These are phyloP conservation scores for Paraescarpia echinospica DNA, from an alignment of 1,140 invertebrate genomes.

Conservation along the genomic window DNA sequence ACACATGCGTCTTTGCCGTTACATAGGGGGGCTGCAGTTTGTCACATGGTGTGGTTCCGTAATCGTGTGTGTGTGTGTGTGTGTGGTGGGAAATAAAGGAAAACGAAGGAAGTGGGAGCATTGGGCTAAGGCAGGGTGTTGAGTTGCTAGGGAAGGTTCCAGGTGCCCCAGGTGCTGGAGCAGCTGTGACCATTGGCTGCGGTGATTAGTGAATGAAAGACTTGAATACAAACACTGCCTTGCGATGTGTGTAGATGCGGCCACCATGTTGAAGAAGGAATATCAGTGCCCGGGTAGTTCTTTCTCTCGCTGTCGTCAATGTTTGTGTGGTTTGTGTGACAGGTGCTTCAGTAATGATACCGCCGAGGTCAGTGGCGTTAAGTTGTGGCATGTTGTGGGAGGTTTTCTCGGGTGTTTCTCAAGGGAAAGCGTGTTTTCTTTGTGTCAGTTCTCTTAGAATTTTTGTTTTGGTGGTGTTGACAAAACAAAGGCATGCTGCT, in stretches of 20 bases:
- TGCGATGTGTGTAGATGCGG: background rate
- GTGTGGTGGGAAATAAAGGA: background rate
- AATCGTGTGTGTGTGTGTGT: background rate
- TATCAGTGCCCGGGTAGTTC: background rate
- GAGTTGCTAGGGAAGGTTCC: background rate
- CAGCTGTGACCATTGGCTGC: background rate
- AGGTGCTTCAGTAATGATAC: background rate
- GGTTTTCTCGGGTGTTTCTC: background rate
- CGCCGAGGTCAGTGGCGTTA: background rate
- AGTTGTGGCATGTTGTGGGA: background rate
- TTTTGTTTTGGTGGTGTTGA: background rate
- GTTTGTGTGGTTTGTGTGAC: background rate
- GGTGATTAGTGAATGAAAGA: background rate
- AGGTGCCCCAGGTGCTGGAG: too few relatives aligned
- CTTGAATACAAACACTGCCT: background rate
- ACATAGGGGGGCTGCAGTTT: background rate
- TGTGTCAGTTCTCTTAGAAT: background rate
- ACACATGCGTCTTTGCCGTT: background rate
- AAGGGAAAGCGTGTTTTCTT: background rate
- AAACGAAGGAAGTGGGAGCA: background rate
- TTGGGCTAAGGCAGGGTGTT: background rate
- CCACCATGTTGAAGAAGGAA: background rate
- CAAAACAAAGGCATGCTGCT: background rate
- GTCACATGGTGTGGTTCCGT: background rate
- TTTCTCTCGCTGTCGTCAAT: background rate